A percentile compares a stretch with the other conserved stretches of the same genome.
These are phyloP conservation scores for Macrosteles quadrilineatus DNA, from an alignment of 1,140 invertebrate species.

Conservation along the genomic window DNA sequence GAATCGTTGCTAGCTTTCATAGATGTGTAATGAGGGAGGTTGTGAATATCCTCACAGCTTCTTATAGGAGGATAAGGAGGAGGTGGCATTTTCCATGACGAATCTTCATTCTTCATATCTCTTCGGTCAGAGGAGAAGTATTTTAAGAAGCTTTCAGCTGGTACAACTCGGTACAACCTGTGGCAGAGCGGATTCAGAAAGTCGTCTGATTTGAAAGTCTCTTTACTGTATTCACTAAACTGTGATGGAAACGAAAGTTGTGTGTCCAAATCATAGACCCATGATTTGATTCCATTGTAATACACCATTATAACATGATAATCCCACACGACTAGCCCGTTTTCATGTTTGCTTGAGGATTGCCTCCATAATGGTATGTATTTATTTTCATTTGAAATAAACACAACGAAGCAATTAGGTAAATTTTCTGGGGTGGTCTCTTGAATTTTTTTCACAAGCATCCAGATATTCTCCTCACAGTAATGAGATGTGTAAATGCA, in stretches of 20 bases:
- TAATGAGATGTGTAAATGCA: conserved; percentile 29
- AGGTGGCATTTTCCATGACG: conserved; percentile 85
- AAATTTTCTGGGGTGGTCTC: conserved; percentile 70
- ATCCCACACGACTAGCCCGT: conserved; percentile 90
- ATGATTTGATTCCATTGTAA: conserved; percentile 67
- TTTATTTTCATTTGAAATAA: conserved; percentile 85
- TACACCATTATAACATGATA: conserved; percentile 94
- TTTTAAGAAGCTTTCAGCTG: conserved; percentile 74
- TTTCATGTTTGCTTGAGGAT: conserved; percentile 78
- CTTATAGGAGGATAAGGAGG: conserved; percentile 83
- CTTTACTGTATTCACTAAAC: conserved; percentile 84
- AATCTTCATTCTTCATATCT: conserved; percentile 87
- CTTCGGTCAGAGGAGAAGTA: conserved; percentile 89
- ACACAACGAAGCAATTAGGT: conserved; percentile 80
- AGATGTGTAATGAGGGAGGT: not conserved
- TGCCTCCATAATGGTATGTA: conserved; percentile 89
- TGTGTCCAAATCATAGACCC: conserved; percentile 93
- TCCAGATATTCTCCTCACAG: conserved; percentile 93
- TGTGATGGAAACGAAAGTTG: conserved; percentile 86
- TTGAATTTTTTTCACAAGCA: conserved; percentile 81
- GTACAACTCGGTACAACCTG: conserved; percentile 83
- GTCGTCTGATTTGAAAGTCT: conserved; percentile 82
- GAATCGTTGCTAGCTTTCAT: conserved; percentile 7
- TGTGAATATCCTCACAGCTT: conserved; percentile 57
- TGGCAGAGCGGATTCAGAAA: conserved; percentile 79